Evolutionary conservation across 2,888 invertebrate species (phyloP), one percentile per base, ranked within the genome.

Genomic region (Micoletzkya japonica): DNA sequence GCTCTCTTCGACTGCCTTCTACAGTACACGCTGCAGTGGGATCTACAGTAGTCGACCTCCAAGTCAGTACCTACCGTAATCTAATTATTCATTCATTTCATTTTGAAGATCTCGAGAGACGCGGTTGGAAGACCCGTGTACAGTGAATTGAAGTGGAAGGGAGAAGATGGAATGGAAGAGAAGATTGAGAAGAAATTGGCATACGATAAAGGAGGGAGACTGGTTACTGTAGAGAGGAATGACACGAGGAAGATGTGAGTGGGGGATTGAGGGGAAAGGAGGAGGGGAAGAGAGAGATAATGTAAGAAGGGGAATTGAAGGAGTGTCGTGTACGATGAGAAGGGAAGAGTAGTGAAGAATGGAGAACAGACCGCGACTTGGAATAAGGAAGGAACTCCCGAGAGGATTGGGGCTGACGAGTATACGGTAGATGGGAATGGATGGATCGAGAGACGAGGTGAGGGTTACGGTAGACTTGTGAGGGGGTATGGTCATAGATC

Each of bases 301-400:
- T 7, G 28, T 34, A 63, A 59, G 4, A 60, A 44, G 44, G 20
- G 44, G 44, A 44, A 44, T 14, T 44, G 20, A 44, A 44, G 44
- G 44, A 20, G 44, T 44, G 14, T 44, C 10, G 44, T 44, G 20
- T 44, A 44, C 20, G 44, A 44, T 24, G 56, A n/a, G 39, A 34
- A 77, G 73, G 70, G 71, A 72, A 61, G 59, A 70, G 24, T 75
- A 77, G 39, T 77, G 79, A 66, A 70, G 76, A 30, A 52, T 66
- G 36, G 64, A 52, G 36, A 44, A 14, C 10, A 44, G 10, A 44
- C 44, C 10, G 44, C 20, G 44, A 10, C 76, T 44, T 78, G 72
- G 68, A 69, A 72, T 67, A 50, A 64, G 14, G 76, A 75, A 36
- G 78, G 78, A 59, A 72, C 75, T 1, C 49, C 72, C 36, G 73